phyloP scores from a whole-genome alignment of 2,888 invertebrate species.

The Volucella zonaria region DNA sequence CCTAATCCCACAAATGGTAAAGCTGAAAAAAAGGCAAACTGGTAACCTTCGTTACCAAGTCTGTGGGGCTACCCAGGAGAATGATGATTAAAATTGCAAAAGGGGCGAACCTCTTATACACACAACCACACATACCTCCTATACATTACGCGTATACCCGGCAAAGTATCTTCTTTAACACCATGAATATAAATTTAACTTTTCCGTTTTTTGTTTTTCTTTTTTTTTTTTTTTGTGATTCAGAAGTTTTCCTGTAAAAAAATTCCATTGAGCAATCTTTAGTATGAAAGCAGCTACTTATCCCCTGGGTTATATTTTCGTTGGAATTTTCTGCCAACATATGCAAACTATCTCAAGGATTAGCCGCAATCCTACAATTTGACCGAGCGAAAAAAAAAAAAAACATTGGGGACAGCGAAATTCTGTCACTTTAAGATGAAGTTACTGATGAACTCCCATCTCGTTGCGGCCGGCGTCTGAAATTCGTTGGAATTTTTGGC shows the following conservation, averaged over 20 bases:
- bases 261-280: conserved; percentile 12
- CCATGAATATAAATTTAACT: conserved; percentile 14
- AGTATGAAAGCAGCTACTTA: neutral
- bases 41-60: no score
- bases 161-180: no score
- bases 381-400: conserved; percentile 1
- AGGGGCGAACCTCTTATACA: neutral
- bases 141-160: neutral
- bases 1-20: conserved; percentile 1
- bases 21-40: neutral
- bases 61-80: neutral
- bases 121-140: conserved; percentile 3
- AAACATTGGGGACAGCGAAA: conserved; percentile 21
- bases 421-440: conserved; percentile 48
- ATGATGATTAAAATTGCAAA: conserved; percentile 23
- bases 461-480: conserved; percentile 27
- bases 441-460: conserved; percentile 43
- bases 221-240: conserved; percentile 17
- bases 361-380: conserved; percentile 31
- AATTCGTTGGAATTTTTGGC: conserved; percentile 42
- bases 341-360: conserved; percentile 50
- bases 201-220: no score
- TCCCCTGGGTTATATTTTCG: conserved; percentile 36
- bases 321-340: conserved; percentile 34
- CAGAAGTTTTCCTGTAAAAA: conserved; percentile 9